A percentile compares a stretch with the other conserved stretches of the same genome.
These are phyloP conservation scores for Hymenochirus boettgeri DNA, from an alignment of 2,113 vertebrate genomes.

Conservation along the genomic window DNA sequence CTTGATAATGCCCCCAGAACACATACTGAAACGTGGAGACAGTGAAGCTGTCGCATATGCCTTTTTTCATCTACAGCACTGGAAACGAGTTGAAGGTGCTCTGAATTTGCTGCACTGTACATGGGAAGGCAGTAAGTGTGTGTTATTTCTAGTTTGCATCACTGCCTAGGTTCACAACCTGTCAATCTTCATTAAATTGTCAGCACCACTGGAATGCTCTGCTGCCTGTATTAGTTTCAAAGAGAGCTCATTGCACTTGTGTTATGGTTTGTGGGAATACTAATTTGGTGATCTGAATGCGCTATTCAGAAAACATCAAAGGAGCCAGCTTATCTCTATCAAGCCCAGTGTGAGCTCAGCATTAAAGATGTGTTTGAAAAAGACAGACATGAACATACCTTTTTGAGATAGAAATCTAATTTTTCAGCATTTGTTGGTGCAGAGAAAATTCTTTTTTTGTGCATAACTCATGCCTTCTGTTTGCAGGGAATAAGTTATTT, in stretches of 20 bases:
- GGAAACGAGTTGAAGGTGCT: conserved; percentile 96
- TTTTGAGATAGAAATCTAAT: conserved; percentile 3
- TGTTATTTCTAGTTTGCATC: conserved; percentile 34
- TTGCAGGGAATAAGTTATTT: background rate
- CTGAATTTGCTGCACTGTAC: conserved; percentile 95
- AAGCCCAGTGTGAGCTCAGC: conserved; percentile 19
- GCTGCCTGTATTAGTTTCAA: conserved; percentile 40
- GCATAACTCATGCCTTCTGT: too few species aligned
- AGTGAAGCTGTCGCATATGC: conserved; percentile 96
- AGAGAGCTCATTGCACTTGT: conserved; percentile 37
- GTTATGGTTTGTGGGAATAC: conserved; percentile 44
- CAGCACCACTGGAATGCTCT: conserved; percentile 41
- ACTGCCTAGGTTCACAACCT: conserved; percentile 7
- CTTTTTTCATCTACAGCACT: conserved; percentile 98
- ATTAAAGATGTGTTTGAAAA: conserved; percentile 36
- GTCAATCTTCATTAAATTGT: conserved; percentile 44
- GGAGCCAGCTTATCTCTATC: conserved; percentile 30
- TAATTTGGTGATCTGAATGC: conserved; percentile 44
- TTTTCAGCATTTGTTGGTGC: background rate
- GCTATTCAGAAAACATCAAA: conserved; percentile 41
- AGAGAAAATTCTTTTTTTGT: too few species aligned
- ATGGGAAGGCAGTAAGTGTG: conserved; percentile 94
- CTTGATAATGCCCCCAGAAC: conserved; percentile 94
- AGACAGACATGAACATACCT: conserved; percentile 12
- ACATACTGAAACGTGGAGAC: conserved; percentile 95